Base-by-base conservation (phyloP, 1,140 invertebrate genomes). In the Panagrolaimus sp. region DNA sequence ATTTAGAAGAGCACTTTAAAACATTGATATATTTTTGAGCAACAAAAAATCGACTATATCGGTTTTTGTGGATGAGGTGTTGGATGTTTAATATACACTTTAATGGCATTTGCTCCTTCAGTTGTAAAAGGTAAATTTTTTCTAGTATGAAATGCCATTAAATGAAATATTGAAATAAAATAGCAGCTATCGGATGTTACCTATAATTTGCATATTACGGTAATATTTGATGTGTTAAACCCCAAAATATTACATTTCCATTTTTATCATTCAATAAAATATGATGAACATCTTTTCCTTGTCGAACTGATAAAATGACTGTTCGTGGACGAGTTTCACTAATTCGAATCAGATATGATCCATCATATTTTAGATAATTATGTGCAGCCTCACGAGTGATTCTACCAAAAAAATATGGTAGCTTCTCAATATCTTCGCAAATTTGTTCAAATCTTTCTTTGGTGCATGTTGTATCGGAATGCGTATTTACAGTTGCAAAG, bases 261-360 rank as follows among this genome's bases (percentile, higher is more conserved):
- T 57, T 57, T 57, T 57, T 27, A 57, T 57, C 27, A 27, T 57
- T 57, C 13, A 57, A 27, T 9, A 57, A 57, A 20, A 57, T 27
- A 27, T 57, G 51, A 57, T 57, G 51, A 3, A 27, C 20, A 11
- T 4, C 8, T 20, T 57, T 27, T 11, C n/a, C 51, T 20, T n/a
- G 9, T 11, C 51, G 14, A 11, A 57, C 51, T 11, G 51, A 57
- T 23, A 57, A 23, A 57, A 57, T 27, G 3, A 27, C 51, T 23
- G 20, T 20, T 8, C 2, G 20, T 11, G n/a, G 5, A 5, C 27
- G 20, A 16, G 20, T n/a, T 4, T 20, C n/a, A 16, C 51, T 57
- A 11, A 57, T 57, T 16, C 51, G 51, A 57, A 57, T 27, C n/a
- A 57, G 27, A 27, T 25, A 57, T 25, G 51, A n/a, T 0, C 51